Percentiles rank a stretch among this genome's conserved stretches.
Evolutionary conservation across 2,888 invertebrate species (phyloP).

Genomic region (Punctoribates punctum): DNA sequence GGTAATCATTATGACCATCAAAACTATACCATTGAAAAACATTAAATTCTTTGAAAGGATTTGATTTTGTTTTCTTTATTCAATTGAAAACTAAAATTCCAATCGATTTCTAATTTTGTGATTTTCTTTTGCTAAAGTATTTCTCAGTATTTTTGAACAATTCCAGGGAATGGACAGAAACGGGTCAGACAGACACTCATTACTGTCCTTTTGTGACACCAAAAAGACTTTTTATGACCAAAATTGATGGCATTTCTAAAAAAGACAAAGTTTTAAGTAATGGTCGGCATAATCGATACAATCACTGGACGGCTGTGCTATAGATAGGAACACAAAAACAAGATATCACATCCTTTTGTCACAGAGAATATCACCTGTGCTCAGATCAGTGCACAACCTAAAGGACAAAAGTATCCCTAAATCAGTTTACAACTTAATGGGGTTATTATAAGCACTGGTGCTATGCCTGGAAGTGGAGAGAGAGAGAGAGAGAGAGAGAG

Average conservation of each 20-base stretch:
- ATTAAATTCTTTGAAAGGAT: no score
- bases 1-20: no score
- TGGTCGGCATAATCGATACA: constrained; percentile 17
- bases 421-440: constrained; percentile 32
- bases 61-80: no score
- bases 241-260: neutral
- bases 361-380: constrained; percentile 22
- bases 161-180: no score
- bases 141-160: no score
- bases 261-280: neutral
- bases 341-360: constrained; percentile 33
- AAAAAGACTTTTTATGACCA: neutral
- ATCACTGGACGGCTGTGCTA: neutral
- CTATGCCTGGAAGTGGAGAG: neutral
- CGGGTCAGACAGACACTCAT: neutral
- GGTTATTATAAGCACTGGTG: constrained; percentile 10
- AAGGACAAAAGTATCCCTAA: neutral
- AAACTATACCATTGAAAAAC: no score
- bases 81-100: no score
- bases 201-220: neutral
- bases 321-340: neutral
- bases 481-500: constrained; percentile 19
- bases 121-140: no score
- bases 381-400: neutral
- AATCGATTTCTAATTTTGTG: no score